Evolutionary conservation across 2,113 vertebrate genomes (phyloP).

Genomic region (Oxygymnocypris stewartii): DNA sequence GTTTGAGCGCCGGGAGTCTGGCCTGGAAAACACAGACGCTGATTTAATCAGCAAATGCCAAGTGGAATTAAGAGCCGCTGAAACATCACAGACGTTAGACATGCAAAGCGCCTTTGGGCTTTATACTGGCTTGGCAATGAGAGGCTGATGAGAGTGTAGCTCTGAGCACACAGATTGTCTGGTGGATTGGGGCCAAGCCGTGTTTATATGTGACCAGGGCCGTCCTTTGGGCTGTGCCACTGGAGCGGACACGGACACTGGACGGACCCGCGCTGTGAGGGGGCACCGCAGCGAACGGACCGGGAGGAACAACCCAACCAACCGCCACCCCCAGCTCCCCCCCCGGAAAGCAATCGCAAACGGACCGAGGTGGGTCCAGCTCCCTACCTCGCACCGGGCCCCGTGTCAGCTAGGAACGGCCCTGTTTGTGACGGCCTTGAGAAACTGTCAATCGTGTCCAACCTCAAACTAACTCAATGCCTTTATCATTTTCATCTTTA

Average conservation of each 20-base stretch:
- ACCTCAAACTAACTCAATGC: background rate
- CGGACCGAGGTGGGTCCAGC: too few species aligned
- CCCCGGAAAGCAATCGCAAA: too few species aligned
- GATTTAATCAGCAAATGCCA: slow-evolving; percentile 30
- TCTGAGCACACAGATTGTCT: background rate
- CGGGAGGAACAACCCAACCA: too few species aligned
- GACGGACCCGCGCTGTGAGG: too few species aligned
- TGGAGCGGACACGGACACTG: too few species aligned
- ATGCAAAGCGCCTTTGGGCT: background rate
- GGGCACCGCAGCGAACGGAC: too few species aligned
- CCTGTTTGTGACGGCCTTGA: background rate
- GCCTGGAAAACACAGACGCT: slow-evolving; percentile 19
- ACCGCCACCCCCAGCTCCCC: too few species aligned
- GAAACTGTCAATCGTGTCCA: background rate
- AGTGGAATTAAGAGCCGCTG: slow-evolving; percentile 14
- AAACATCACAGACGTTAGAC: slow-evolving; percentile 3
- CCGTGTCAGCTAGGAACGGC: too few species aligned
- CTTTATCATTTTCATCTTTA: background rate
- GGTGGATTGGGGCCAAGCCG: background rate
- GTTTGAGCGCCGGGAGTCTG: background rate
- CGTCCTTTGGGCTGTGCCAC: too few species aligned
- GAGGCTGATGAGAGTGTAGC: background rate
- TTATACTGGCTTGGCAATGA: background rate
- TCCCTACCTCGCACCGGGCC: too few species aligned
- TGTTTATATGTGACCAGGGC: background rate